Percentiles rank a stretch among this genome's conserved stretches.
Conservation (phyloP, 2,888 invertebrate genomes). For the Oegoconia quadripuncta region DNA sequence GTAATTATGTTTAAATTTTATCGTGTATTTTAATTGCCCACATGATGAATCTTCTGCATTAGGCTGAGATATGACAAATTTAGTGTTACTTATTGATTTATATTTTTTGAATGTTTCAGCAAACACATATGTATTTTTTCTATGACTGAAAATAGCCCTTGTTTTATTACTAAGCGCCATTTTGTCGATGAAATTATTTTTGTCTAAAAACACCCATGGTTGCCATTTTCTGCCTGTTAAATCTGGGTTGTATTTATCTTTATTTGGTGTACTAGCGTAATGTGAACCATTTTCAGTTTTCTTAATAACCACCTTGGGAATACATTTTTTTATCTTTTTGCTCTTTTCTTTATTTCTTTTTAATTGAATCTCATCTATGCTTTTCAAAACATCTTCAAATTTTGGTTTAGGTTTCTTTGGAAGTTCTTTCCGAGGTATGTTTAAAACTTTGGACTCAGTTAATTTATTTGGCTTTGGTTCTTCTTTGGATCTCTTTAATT, state of each 20-base stretch:
- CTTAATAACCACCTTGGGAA: constrained; percentile 74
- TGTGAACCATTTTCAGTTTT: constrained; percentile 69
- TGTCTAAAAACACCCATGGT: constrained; percentile 72
- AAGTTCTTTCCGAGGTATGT: constrained; percentile 30
- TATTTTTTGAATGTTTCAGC: constrained; percentile 66
- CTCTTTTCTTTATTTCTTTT: constrained; percentile 61
- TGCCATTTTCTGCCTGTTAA: constrained; percentile 75
- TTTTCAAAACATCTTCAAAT: constrained; percentile 75
- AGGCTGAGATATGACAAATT: constrained; percentile 65
- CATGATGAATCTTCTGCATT: constrained; percentile 39
- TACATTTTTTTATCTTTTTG: constrained; percentile 53
- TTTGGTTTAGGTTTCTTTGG: constrained; percentile 67
- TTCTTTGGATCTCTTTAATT: constrained; percentile 60
- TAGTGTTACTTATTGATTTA: constrained; percentile 56
- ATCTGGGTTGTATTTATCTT: constrained; percentile 58
- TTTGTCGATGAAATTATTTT: constrained; percentile 65
- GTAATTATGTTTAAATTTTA: constrained; percentile 61
- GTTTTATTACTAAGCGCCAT: constrained; percentile 64
- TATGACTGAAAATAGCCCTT: constrained; percentile 59
- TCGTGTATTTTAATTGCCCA: constrained; percentile 68
- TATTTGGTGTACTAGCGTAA: constrained; percentile 60
- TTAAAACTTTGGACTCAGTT: constrained; percentile 28
- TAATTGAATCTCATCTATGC: constrained; percentile 69
- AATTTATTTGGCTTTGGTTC: constrained; percentile 45
- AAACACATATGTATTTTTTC: constrained; percentile 59